These are phyloP conservation scores for Oncopodura yosiiana DNA, from an alignment of 1,140 invertebrate genomes.

Conservation along the genomic window DNA sequence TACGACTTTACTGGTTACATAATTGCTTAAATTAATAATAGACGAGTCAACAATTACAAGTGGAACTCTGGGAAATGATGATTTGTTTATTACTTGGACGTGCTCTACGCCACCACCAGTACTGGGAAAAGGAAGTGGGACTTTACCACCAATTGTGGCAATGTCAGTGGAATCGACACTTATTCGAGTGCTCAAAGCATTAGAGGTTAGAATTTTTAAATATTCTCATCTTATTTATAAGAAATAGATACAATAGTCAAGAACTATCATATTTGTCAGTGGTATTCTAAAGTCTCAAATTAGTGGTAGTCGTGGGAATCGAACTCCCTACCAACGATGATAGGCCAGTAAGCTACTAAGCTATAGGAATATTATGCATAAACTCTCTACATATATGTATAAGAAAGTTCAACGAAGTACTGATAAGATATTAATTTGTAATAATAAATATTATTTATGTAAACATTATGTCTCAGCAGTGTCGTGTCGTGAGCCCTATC, in stretches of 20 bases:
- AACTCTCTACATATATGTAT: not conserved
- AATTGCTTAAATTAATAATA: constrained; percentile 23
- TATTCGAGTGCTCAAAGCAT: constrained; percentile 42
- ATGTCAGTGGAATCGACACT: constrained; percentile 46
- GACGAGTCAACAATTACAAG: constrained; percentile 38
- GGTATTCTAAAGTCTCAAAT: not conserved
- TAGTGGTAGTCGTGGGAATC: not conserved
- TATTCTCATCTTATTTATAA: not conserved
- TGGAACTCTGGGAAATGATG: constrained; percentile 39
- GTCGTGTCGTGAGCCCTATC: no score
- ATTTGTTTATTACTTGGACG: constrained; percentile 45
- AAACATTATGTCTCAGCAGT: no score
- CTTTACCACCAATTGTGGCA: constrained; percentile 38
- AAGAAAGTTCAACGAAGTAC: no score
- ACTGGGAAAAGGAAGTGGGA: constrained; percentile 28
- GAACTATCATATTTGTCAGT: not conserved
- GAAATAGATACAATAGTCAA: not conserved
- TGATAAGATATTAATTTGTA: no score
- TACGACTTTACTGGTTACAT: not conserved
- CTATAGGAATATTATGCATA: not conserved
- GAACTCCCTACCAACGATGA: not conserved
- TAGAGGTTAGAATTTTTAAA: constrained; percentile 41
- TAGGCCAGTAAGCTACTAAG: not conserved
- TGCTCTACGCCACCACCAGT: constrained; percentile 43
- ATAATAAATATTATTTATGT: no score